Evolutionary conservation across 2,888 invertebrate genomes (phyloP), one percentile per base, ranked within the genome.

Genomic region (Cactoblastis cactorum): DNA sequence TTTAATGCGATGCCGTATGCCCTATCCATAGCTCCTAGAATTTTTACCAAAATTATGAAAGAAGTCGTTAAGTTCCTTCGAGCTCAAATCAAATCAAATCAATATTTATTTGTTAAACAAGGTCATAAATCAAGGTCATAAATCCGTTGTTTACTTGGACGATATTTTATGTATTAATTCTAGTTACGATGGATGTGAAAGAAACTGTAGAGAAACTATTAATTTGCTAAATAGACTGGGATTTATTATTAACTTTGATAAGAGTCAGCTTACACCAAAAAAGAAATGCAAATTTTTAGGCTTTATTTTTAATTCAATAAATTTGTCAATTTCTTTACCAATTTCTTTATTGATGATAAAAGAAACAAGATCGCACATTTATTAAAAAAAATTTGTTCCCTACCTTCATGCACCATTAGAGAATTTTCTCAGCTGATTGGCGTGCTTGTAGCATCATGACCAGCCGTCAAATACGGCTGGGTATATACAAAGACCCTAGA

Each of bases 261-360:
- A 56, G 50, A 55, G 53, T 51, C 17, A 5, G 22, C 22, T 22
- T 22, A 5, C 5, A 22, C n/a, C n/a, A n/a, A n/a, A n/a, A n/a
- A n/a, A n/a, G n/a, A n/a, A n/a, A n/a, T 57, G 57, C 34, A 50
- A 45, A 38, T 59, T 51, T 50, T 28, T 56, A 14, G 57, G 57
- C 12, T 59, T 54, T 47, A n/a, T 49, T 1, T 33, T 34, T 11
- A 24, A 53, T 38, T 34, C 53, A 24, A 22, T 9, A 2, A 15
- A 45, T 8, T 9, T 49, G 15, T 17, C 39, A 3, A 15, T 53
- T 3, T 12, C 28, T n/a, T 45, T 49, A 11, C 48, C 53, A n/a
- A n/a, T n/a, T n/a, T n/a, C n/a, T n/a, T n/a, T n/a, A n/a, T n/a
- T n/a, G 3, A 2, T 8, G 28, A 51, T 8, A 53, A 53, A 35